Evolutionary conservation across 1,140 invertebrate species (phyloP).

Genomic region (Acromyrmex echinatior): DNA sequence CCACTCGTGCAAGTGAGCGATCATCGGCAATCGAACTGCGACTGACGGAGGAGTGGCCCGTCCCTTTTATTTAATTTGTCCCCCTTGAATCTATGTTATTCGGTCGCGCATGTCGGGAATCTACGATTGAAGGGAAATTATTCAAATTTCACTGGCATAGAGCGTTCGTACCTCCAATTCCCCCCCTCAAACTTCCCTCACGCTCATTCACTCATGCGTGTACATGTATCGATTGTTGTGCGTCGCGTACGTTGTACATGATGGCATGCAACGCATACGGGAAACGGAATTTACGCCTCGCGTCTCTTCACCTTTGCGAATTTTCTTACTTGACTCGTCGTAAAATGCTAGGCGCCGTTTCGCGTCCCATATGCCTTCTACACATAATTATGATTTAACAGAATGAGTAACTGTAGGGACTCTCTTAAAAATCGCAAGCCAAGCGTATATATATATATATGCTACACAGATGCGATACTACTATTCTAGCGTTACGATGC

Average conservation of each 20-base stretch:
- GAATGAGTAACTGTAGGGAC: slow-evolving; percentile 57
- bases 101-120: slow-evolving; percentile 86
- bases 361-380: slow-evolving; percentile 40
- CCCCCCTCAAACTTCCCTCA: not conserved
- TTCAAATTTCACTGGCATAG: slow-evolving; percentile 86
- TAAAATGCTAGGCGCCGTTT: slow-evolving; percentile 80
- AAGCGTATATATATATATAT: not conserved
- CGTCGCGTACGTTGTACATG: slow-evolving; percentile 69
- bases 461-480: not conserved
- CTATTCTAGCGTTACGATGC: not conserved
- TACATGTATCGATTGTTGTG: slow-evolving; percentile 54
- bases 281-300: slow-evolving; percentile 74
- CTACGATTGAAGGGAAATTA: slow-evolving; percentile 85
- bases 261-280: slow-evolving; percentile 72
- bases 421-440: slow-evolving; percentile 7
- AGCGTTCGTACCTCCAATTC: slow-evolving; percentile 62
- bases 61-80: slow-evolving; percentile 87
- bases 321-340: slow-evolving; percentile 87
- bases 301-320: slow-evolving; percentile 20
- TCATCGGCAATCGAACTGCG: slow-evolving; percentile 86
- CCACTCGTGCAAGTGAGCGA: slow-evolving; percentile 75
- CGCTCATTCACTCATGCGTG: slow-evolving; percentile 36
- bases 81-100: slow-evolving; percentile 86
- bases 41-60: slow-evolving; percentile 86
- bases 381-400: slow-evolving; percentile 34